Base-by-base conservation (phyloP, 1,140 invertebrate genomes). In the Globodera rostochiensis region DNA sequence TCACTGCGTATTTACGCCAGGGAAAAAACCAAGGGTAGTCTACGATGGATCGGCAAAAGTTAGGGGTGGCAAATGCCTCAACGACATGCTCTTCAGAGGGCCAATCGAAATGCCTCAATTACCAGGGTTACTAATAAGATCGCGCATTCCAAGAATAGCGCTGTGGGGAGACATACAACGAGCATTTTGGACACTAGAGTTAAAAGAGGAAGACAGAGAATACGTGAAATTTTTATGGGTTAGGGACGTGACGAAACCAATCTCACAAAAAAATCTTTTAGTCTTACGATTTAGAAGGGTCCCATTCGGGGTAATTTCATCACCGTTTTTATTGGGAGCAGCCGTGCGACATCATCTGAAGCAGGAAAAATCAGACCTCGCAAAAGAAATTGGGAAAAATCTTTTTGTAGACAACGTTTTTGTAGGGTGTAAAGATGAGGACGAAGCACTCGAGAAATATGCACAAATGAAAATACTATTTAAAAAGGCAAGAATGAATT, bases 401-500 rank as follows among this genome's bases (percentile, higher is more conserved):
- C 11, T 49, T 1, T 73, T 47, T 7, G 70, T 73, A 47, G 70
- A 73, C n/a, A 73, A 73, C 21, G 15, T 73, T 19, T 11, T 73
- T 46, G 49, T 73, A 15, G 70, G 70, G 15, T 47, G 45, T 73
- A 7, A 73, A 15, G 9, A 6, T 6, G 25, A 50, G 46, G 21
- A 75, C 15, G 6, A 75, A 36, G n/a, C 25, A 5, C 13, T 21
- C 19, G 11, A 13, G 8, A 75, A 15, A 75, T 75, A 75, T 25
- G 3, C 4, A 25, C 0, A 46, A 46, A 21, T 75, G 74, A 75
- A 75, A 47, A 60, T 4, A 64, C 57, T 75, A 50, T 75, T 75
- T 47, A 21, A 4, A 5, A 47, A 75, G n/a, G 74, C 74, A 7
- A 19, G 25, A 6, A 75, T 75, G 74, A 75, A 75, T 64, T 36